Evolutionary conservation across 2,113 vertebrate genomes (phyloP).

Genomic region (Actenoides hombroni): DNA sequence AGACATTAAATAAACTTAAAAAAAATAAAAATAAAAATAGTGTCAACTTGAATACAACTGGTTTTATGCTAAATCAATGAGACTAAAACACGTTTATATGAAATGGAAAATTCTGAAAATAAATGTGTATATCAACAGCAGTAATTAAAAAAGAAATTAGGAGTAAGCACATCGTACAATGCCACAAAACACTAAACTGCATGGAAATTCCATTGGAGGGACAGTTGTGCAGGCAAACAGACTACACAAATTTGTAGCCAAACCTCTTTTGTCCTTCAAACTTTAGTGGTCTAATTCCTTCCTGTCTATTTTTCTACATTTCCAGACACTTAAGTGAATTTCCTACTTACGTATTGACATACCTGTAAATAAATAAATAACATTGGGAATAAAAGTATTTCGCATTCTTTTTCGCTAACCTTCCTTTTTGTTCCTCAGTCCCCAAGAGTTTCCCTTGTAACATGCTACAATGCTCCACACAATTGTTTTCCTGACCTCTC

Average conservation of each 20-base stretch:
- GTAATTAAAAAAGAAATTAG: background rate
- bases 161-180: background rate
- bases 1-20: background rate
- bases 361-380: background rate
- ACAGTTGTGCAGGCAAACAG: background rate
- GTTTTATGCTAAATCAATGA: background rate
- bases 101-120: background rate
- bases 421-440: background rate
- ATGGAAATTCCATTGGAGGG: background rate
- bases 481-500: background rate
- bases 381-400: background rate
- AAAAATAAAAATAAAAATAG: rapidly evolving
- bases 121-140: background rate
- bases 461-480: background rate
- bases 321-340: background rate
- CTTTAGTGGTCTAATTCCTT: background rate
- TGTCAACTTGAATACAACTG: background rate
- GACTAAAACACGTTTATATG: background rate
- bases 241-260: background rate
- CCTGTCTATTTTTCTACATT: background rate
- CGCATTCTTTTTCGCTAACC: background rate
- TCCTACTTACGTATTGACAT: background rate
- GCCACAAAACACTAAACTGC: background rate
- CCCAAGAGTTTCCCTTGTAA: background rate
- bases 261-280: background rate